A percentile compares a stretch with the other conserved stretches of the same genome.
Conservation (phyloP, 2,113 vertebrate species). For the Dinomys branickii region DNA sequence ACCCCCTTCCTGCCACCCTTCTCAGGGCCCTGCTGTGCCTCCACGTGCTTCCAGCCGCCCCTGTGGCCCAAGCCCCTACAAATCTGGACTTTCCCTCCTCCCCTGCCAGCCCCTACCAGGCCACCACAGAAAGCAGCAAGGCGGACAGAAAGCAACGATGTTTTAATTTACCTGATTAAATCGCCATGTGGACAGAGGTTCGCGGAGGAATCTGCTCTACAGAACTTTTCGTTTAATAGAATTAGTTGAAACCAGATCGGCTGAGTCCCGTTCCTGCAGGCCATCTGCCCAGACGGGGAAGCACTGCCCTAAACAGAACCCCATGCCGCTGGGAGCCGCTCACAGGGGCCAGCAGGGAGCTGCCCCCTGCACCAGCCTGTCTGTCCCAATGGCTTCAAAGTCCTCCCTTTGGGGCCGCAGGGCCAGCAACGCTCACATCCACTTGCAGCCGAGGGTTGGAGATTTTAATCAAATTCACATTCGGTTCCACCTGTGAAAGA, state of each 20-base stretch:
- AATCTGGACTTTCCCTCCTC: not conserved
- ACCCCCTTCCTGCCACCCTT: not conserved
- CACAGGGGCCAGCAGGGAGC: conserved; percentile 50
- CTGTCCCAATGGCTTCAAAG: conserved; percentile 64
- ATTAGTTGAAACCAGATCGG: conserved; percentile 84
- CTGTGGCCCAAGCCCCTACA: not conserved
- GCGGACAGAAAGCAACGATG: conserved; percentile 68
- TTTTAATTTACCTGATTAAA: conserved; percentile 82
- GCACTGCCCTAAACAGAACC: conserved; percentile 69
- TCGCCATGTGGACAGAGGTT: conserved; percentile 79
- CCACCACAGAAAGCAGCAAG: conserved; percentile 43
- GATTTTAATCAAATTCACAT: conserved; percentile 18
- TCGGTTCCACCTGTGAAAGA: conserved; percentile 50
- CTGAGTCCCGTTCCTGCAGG: conserved; percentile 76
- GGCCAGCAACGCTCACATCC: not conserved
- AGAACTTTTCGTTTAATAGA: conserved; percentile 82
- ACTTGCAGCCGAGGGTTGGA: not conserved
- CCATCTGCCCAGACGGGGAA: conserved; percentile 80
- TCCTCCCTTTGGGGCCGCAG: conserved; percentile 46
- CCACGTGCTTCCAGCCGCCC: not conserved
- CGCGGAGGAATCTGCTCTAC: conserved; percentile 72
- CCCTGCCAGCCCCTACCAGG: not conserved
- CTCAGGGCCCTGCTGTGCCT: not conserved
- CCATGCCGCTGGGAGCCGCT: conserved; percentile 67
- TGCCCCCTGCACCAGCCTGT: conserved; percentile 50